phyloP scores from a whole-genome alignment of 2,888 invertebrate genomes.

The Bhutanitis thaidina region DNA sequence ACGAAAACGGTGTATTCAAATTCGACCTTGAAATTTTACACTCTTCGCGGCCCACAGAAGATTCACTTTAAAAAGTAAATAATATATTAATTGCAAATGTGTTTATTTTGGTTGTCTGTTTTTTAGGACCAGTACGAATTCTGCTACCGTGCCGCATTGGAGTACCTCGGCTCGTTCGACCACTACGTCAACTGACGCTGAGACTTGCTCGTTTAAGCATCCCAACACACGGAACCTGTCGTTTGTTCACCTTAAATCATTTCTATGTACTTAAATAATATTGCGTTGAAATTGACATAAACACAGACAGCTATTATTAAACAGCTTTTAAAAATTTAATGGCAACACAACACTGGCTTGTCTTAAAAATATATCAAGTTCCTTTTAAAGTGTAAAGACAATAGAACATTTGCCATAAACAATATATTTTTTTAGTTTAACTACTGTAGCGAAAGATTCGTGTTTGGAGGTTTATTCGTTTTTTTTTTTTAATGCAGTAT shows the following conservation, averaged over 20 bases:
- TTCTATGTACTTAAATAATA: constrained; percentile 46
- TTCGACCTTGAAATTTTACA: too few species aligned
- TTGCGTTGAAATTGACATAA: not conserved
- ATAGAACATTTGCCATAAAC: not conserved
- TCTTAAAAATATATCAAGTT: not conserved
- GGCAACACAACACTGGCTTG: not conserved
- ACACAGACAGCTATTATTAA: not conserved
- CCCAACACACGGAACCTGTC: constrained; percentile 35
- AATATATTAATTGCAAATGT: too few species aligned
- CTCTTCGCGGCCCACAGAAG: too few species aligned
- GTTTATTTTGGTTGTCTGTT: constrained; percentile 1
- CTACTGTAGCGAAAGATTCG: too few species aligned
- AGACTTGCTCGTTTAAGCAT: constrained; percentile 67
- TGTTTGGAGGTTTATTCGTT: too few species aligned
- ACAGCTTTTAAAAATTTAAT: constrained; percentile 1
- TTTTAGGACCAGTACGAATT: constrained; percentile 99
- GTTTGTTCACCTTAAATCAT: constrained; percentile 23
- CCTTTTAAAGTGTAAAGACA: not conserved
- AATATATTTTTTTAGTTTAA: not conserved
- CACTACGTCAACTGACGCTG: constrained; percentile 93
- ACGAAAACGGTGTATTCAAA: too few species aligned
- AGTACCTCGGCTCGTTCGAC: constrained; percentile 98
- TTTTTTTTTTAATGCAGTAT: not conserved
- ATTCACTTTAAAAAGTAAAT: too few species aligned
- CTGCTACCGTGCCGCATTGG: constrained; percentile 98